These are phyloP conservation scores for Falco columbarius DNA, from an alignment of 2,797 vertebrate species.

Conservation along the genomic window DNA sequence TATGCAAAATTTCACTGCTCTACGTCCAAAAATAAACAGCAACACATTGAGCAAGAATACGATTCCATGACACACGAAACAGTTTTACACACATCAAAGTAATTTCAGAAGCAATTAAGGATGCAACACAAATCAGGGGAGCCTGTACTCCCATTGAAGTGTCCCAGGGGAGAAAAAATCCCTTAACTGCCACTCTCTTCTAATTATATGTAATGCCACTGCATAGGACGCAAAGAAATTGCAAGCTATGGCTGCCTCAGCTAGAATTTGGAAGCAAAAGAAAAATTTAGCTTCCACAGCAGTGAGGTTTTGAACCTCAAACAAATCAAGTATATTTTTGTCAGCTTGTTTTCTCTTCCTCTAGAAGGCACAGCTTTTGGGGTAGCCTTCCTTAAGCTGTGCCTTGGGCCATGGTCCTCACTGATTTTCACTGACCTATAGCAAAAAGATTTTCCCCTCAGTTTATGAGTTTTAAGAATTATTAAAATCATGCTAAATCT, in stretches of 20 bases:
- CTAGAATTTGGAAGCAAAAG: neutral
- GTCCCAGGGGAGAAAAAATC: slow-evolving; percentile 19
- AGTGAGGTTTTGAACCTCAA: neutral
- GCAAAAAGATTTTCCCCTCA: neutral
- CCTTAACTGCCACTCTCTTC: neutral
- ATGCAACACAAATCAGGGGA: slow-evolving; percentile 39
- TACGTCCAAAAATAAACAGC: neutral
- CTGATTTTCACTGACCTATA: neutral
- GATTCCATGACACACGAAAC: slow-evolving; percentile 34
- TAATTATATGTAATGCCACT: neutral
- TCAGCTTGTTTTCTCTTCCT: neutral
- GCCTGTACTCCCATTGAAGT: slow-evolving; percentile 23
- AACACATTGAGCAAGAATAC: neutral
- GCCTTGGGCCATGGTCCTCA: neutral
- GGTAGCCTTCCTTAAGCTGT: neutral
- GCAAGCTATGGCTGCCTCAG: neutral
- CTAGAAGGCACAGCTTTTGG: neutral
- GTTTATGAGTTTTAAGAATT: neutral
- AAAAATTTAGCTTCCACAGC: neutral
- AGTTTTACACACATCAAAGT: slow-evolving; percentile 49
- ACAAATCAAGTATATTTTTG: neutral
- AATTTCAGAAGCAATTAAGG: slow-evolving; percentile 57
- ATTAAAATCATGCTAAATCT: neutral
- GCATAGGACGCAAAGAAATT: neutral
- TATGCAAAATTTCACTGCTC: slow-evolving; percentile 22